Evolutionary conservation across 2,888 invertebrate species (phyloP).

Genomic region (Eupeodes latifasciatus): DNA sequence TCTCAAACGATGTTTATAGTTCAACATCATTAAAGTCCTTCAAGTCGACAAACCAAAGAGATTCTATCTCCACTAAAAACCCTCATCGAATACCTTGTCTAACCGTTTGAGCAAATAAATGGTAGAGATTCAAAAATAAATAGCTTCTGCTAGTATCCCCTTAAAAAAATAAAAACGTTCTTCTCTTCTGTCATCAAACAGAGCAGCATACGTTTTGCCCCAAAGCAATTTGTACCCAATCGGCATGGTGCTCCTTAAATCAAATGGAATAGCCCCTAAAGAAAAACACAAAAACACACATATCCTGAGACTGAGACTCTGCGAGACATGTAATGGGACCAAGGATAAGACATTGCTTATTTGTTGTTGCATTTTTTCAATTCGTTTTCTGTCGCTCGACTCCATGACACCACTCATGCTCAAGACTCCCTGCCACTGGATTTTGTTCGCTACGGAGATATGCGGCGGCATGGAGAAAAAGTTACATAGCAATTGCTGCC

Average conservation of each 20-base stretch:
- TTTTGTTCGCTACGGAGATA: constrained; percentile 15
- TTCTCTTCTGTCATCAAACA: constrained; percentile 42
- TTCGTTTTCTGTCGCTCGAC: constrained; percentile 40
- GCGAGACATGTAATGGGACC: constrained; percentile 65
- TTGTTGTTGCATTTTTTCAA: constrained; percentile 53
- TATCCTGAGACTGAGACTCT: constrained; percentile 33
- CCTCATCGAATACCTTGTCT: too few relatives aligned
- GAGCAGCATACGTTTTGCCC: constrained; percentile 22
- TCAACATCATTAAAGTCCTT: constrained; percentile 43
- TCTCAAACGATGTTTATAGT: constrained; percentile 34
- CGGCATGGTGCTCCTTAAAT: constrained; percentile 62
- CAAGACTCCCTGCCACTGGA: constrained; percentile 30
- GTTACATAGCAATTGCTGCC: constrained; percentile 23
- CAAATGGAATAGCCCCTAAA: constrained; percentile 67
- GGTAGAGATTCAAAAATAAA: constrained; percentile 36
- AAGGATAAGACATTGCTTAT: constrained; percentile 57
- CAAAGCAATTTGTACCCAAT: constrained; percentile 70
- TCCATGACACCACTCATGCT: constrained; percentile 35
- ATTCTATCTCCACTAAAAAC: not conserved
- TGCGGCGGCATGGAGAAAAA: constrained; percentile 3
- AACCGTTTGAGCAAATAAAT: constrained; percentile 53
- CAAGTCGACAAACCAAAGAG: constrained; percentile 1
- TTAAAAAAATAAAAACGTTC: not conserved
- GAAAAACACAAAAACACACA: constrained; percentile 24
- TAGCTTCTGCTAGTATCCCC: not conserved